Conservation (phyloP, 1,140 invertebrate genomes). For the Orchestia grillus region DNA sequence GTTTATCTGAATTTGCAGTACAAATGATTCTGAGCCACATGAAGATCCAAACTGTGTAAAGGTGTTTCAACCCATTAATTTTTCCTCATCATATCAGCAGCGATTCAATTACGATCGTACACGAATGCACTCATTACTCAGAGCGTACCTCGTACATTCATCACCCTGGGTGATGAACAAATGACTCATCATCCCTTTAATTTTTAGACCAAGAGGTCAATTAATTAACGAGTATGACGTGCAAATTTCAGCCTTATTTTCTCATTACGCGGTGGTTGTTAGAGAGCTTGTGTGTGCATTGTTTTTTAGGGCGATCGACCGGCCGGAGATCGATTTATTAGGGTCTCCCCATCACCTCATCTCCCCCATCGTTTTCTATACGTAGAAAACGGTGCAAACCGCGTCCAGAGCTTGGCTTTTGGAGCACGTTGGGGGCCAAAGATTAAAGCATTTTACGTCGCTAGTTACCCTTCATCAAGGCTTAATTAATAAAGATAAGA, state of each 20-base stretch:
- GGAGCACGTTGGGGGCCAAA: neutral
- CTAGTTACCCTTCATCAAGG: constrained; percentile 46
- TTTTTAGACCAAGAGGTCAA: neutral
- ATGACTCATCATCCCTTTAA: neutral
- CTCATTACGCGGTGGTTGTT: neutral
- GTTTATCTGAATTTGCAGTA: too few relatives aligned
- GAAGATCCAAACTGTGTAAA: too few relatives aligned
- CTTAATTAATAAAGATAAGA: constrained; percentile 37
- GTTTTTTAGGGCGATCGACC: neutral
- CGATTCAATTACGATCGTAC: too few relatives aligned
- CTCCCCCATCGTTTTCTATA: neutral
- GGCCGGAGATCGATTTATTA: neutral
- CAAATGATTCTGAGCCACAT: too few relatives aligned
- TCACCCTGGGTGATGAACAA: neutral
- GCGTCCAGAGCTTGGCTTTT: neutral
- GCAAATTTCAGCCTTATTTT: neutral
- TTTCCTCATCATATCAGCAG: too few relatives aligned
- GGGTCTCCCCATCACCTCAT: too few relatives aligned
- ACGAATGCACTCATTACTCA: too few relatives aligned
- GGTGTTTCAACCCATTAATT: too few relatives aligned
- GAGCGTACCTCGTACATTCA: neutral
- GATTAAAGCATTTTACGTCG: neutral
- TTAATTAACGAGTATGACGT: neutral
- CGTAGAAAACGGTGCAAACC: neutral
- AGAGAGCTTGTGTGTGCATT: neutral